Evolutionary conservation across 2,797 vertebrate genomes (phyloP).

Genomic region (Huso huso): DNA sequence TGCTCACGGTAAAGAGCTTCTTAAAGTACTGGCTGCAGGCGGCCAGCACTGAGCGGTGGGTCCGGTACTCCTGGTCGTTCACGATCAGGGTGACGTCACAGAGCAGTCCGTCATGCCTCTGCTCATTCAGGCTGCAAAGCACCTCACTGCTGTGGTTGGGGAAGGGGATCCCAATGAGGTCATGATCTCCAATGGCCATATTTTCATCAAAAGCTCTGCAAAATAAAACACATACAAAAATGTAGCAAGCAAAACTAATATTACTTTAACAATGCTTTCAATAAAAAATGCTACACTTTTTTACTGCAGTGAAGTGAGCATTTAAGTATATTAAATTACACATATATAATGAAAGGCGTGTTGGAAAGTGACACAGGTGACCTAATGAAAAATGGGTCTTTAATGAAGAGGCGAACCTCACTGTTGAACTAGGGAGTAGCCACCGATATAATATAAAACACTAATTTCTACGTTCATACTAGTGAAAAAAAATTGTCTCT

Average conservation of each 20-base stretch:
- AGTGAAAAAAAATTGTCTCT: no score
- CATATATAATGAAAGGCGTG: no score
- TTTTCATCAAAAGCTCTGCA: conserved; percentile 56
- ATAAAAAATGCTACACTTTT: no score
- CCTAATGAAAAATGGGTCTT: no score
- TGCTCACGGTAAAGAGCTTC: conserved; percentile 89
- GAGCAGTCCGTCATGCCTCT: conserved; percentile 83
- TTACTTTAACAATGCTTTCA: no score
- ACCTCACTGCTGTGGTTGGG: conserved; percentile 96
- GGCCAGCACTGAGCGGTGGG: conserved; percentile 87
- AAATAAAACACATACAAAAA: conserved; percentile 28
- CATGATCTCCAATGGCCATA: conserved; percentile 90
- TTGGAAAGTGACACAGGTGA: no score
- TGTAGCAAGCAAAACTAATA: background rate
- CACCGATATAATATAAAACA: no score
- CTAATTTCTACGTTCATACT: no score
- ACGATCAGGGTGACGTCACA: conserved; percentile 94
- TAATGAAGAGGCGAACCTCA: no score
- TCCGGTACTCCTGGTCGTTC: conserved; percentile 88
- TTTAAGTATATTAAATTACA: no score
- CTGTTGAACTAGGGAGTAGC: no score
- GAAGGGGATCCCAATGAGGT: conserved; percentile 96
- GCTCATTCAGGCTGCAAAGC: conserved; percentile 89
- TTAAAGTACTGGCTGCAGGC: conserved; percentile 98
- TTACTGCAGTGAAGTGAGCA: no score